Base-by-base conservation (phyloP, 2,113 vertebrate species). In the Oreochromis spilurus region DNA sequence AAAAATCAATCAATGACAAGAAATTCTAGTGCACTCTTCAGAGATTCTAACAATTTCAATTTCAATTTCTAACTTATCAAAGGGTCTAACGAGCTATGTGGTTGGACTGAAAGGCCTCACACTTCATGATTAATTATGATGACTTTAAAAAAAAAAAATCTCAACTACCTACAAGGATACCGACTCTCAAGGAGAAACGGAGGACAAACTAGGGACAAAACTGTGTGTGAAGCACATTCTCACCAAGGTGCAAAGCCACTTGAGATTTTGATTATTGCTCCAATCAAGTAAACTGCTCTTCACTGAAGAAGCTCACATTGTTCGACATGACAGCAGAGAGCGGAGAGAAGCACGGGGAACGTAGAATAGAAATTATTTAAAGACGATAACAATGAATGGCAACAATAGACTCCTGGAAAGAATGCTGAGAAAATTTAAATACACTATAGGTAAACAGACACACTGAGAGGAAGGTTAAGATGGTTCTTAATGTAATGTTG, bases 271-370 rank as follows among this genome's bases (percentile, higher is more conserved):
- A 92, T 94, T 87, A 86, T 89, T 83, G 31, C 70, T 83, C 82
- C 86, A 94, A 90, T 95, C 91, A 94, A 88, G 85, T 81, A 67
- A 94, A 88, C 78, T 14, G 84, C 85, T 85, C 90, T 90, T 57
- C 82, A 85, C 38, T 45, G 79, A 77, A 86, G 88, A 80, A 86
- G 43, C 87, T 57, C 38, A 4, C 62, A 11, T 65, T 79, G 89
- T 84, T 45, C 83, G 60, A 83, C 75, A 50, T 54, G 80, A 81
- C 48, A 62, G 82, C 77, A 53, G 38, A 21, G n/a, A 11, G 65
- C 9, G 31, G 19, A 24, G 43, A 21, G 53, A 45, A 67, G 38
- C 16, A 1, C 16, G 6, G 70, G 70, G 9, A 77, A 19, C 8
- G 24, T 0, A 50, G 45, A 50, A 31, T 21, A 11, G 60, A 58